phyloP scores from a whole-genome alignment of 2,888 invertebrate species.

The Uloborus plumipes region DNA sequence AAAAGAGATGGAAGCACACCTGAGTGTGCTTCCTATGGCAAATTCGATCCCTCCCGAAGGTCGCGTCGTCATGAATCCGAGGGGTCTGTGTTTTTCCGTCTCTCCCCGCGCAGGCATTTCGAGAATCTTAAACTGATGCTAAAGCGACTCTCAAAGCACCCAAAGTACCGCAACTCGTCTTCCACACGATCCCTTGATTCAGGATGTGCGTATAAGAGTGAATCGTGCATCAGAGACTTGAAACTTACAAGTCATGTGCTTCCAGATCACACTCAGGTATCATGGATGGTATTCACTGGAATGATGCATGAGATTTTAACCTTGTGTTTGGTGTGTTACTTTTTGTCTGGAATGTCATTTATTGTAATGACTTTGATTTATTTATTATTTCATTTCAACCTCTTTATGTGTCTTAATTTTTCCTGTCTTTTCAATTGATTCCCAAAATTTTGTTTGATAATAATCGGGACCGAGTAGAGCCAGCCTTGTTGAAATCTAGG shows the following conservation, averaged over 20 bases:
- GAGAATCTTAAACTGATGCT: slow-evolving; percentile 54
- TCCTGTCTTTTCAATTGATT: too few species aligned
- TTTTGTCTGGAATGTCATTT: too few species aligned
- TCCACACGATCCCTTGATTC: slow-evolving; percentile 34
- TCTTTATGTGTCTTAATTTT: too few species aligned
- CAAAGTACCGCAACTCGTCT: slow-evolving; percentile 27
- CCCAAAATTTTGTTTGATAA: too few species aligned
- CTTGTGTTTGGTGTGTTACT: too few species aligned
- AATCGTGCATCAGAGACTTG: slow-evolving; percentile 40
- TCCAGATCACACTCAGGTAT: slow-evolving; percentile 53
- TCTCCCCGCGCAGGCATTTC: slow-evolving; percentile 47
- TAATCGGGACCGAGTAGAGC: too few species aligned
- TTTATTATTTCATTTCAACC: too few species aligned
- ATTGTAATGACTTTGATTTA: too few species aligned
- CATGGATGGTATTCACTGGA: neutral
- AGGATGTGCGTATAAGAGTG: slow-evolving; percentile 40
- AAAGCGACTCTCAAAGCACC: slow-evolving; percentile 40
- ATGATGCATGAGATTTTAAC: too few species aligned
- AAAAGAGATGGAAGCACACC: slow-evolving; percentile 38
- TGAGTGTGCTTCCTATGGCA: slow-evolving; percentile 33
- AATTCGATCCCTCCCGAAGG: slow-evolving; percentile 3
- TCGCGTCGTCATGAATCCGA: slow-evolving; percentile 37
- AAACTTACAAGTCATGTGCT: slow-evolving; percentile 23
- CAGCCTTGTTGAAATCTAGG: too few species aligned
- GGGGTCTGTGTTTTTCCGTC: slow-evolving; percentile 45